Conservation (phyloP, 2,797 vertebrate genomes). For the Lithobates pipiens region DNA sequence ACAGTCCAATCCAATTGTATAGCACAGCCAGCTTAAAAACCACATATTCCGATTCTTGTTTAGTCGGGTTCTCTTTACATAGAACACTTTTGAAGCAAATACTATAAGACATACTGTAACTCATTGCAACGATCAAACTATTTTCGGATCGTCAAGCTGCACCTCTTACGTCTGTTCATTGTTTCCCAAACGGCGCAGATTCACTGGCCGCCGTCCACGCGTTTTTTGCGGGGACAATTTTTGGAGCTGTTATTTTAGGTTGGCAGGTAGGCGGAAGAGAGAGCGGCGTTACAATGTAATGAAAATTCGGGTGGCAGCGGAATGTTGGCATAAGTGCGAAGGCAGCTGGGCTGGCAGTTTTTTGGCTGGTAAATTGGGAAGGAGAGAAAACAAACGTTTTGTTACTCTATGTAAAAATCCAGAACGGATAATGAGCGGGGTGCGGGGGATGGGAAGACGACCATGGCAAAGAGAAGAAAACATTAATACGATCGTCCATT, state of each 20-base stretch:
- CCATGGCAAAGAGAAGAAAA: not conserved
- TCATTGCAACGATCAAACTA: slow-evolving; percentile 15
- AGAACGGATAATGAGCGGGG: not conserved
- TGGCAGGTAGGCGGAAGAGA: slow-evolving; percentile 40
- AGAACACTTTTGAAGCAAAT: too few relatives aligned
- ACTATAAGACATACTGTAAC: not conserved
- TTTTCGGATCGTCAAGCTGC: slow-evolving; percentile 17
- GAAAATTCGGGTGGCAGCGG: slow-evolving; percentile 1
- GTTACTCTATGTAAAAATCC: not conserved
- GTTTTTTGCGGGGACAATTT: not conserved
- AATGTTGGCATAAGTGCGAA: slow-evolving; percentile 39
- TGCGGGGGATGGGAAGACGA: slow-evolving; percentile 20
- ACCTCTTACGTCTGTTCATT: not conserved
- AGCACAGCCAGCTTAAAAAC: too few relatives aligned
- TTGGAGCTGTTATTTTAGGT: slow-evolving; percentile 32
- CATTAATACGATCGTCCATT: too few relatives aligned
- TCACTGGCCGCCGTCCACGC: slow-evolving; percentile 13
- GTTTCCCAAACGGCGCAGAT: not conserved
- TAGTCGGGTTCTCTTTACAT: too few relatives aligned
- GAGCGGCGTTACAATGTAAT: not conserved
- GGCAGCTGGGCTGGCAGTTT: slow-evolving; percentile 43
- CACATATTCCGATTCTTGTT: too few relatives aligned
- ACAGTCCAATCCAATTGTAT: too few relatives aligned
- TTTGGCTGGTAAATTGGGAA: slow-evolving; percentile 6
- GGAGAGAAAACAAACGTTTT: not conserved